These are phyloP conservation scores for Tyrannus savana DNA, from an alignment of 2,113 vertebrate genomes.

Conservation along the genomic window DNA sequence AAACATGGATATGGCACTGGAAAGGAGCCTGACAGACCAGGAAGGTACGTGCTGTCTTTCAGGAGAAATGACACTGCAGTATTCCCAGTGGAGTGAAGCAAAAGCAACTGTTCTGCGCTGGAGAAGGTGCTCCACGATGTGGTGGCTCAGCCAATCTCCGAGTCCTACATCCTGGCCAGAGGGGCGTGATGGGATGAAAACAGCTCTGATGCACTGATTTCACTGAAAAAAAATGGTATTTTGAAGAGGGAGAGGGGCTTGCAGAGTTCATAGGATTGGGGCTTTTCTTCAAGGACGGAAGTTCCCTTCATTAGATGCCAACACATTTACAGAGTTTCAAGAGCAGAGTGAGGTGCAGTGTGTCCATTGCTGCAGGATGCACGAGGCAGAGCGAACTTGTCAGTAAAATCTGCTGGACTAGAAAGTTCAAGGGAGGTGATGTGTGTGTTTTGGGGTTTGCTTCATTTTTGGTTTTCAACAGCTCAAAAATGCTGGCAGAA, in stretches of 20 bases:
- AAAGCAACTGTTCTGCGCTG: background rate
- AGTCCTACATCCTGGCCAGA: background rate
- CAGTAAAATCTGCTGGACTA: background rate
- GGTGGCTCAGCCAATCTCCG: background rate
- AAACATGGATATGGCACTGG: accelerated
- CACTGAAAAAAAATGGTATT: background rate
- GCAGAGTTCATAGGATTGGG: background rate
- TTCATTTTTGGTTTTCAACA: background rate
- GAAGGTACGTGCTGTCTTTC: background rate
- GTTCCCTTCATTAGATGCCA: background rate
- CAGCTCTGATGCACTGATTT: background rate
- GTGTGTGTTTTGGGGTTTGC: background rate
- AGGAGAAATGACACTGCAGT: background rate
- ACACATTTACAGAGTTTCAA: background rate
- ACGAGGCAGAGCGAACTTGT: background rate
- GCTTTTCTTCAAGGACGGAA: background rate
- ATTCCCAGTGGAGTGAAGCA: background rate
- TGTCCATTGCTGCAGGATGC: background rate
- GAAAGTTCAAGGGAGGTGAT: background rate
- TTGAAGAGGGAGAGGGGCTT: background rate
- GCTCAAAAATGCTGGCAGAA: background rate
- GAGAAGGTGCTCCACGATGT: background rate
- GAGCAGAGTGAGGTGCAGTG: accelerated
- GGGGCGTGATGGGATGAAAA: background rate
- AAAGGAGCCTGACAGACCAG: background rate